These are phyloP conservation scores for Malthinus seriepunctatus DNA, from an alignment of 2,888 invertebrate species.

Conservation along the genomic window DNA sequence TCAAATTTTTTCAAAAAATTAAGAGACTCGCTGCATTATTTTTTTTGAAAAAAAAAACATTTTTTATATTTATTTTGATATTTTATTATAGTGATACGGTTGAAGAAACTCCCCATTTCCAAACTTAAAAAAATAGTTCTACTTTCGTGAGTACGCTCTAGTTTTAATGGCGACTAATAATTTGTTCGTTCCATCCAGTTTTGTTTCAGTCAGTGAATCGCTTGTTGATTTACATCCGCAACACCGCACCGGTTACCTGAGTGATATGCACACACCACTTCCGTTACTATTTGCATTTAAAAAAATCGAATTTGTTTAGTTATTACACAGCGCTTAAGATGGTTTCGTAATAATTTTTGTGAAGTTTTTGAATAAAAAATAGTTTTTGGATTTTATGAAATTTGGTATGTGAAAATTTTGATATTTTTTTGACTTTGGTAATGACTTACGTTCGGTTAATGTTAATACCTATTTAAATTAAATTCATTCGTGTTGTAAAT, in stretches of 20 bases:
- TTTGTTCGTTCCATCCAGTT: constrained; percentile 20
- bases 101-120: constrained; percentile 26
- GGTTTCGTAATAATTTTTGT: not conserved
- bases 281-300: constrained; percentile 4
- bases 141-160: constrained; percentile 22
- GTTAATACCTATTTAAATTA: too few relatives aligned
- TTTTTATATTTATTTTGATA: not conserved
- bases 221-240: constrained; percentile 23
- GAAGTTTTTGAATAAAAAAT: too few relatives aligned
- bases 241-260: constrained; percentile 23
- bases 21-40: too few relatives aligned
- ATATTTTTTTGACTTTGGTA: too few relatives aligned
- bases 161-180: constrained; percentile 16
- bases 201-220: constrained; percentile 23
- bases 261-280: constrained; percentile 24
- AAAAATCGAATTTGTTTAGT: not conserved
- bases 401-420: too few relatives aligned
- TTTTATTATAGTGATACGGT: constrained; percentile 18
- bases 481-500: too few relatives aligned
- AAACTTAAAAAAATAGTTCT: constrained; percentile 22
- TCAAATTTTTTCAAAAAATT: too few relatives aligned
- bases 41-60: too few relatives aligned
- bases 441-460: too few relatives aligned
- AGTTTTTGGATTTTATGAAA: too few relatives aligned
- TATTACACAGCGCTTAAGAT: not conserved